Evolutionary conservation across 2,888 invertebrate species (phyloP).

Genomic region (Hetaerina titia): DNA sequence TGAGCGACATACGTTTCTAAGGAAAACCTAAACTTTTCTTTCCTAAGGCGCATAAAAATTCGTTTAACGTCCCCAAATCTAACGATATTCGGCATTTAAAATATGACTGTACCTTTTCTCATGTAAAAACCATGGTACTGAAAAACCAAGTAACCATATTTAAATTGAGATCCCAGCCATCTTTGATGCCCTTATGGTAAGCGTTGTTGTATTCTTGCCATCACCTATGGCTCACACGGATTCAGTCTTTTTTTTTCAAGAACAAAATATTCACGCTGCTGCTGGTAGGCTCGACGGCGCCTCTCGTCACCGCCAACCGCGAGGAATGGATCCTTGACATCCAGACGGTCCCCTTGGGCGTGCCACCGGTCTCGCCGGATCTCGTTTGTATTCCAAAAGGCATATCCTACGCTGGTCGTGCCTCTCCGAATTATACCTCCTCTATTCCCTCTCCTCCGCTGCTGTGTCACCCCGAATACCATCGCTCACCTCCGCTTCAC

Average conservation of each 20-base stretch:
- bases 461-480: background rate
- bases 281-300: slow-evolving; percentile 14
- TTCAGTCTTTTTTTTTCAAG: background rate
- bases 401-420: background rate
- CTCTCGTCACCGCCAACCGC: background rate
- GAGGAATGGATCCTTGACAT: slow-evolving; percentile 52
- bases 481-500: background rate
- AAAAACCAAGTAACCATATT: too few relatives aligned
- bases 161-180: background rate
- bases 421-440: background rate
- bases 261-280: background rate
- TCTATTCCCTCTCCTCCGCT: background rate
- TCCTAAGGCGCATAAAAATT: too few relatives aligned
- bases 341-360: slow-evolving; percentile 39
- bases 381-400: slow-evolving; percentile 56
- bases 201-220: background rate
- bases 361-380: slow-evolving; percentile 12
- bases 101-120: too few relatives aligned
- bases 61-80: too few relatives aligned
- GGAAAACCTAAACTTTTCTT: too few relatives aligned
- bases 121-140: too few relatives aligned
- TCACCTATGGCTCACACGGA: background rate
- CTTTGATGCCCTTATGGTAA: background rate
- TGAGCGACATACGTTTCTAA: too few relatives aligned
- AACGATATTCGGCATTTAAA: too few relatives aligned